Conservation (phyloP, 2,797 vertebrate genomes). For the Cuniculus paca region DNA sequence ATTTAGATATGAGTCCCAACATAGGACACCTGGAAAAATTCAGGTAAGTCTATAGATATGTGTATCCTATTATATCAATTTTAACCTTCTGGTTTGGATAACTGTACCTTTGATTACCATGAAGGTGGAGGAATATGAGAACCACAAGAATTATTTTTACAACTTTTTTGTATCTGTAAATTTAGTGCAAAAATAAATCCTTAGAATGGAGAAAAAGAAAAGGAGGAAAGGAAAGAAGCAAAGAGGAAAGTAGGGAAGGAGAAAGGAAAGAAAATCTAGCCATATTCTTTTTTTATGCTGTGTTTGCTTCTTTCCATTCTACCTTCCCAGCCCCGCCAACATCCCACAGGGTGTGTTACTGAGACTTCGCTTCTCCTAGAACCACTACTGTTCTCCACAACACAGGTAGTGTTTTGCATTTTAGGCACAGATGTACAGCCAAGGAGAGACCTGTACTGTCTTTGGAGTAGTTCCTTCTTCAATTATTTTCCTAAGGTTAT, state of each 20-base stretch:
- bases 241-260: neutral
- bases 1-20: neutral
- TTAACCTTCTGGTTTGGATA: neutral
- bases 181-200: neutral
- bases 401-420: no score
- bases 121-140: neutral
- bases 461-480: neutral
- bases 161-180: neutral
- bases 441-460: neutral
- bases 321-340: no score
- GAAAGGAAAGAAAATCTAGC: no score
- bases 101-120: neutral
- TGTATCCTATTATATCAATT: neutral
- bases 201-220: neutral
- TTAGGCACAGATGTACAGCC: neutral
- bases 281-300: neutral
- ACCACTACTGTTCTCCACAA: neutral
- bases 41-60: neutral
- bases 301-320: neutral
- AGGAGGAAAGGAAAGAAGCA: neutral
- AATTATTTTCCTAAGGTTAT: neutral
- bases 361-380: neutral
- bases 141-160: neutral
- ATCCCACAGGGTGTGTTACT: neutral
- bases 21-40: neutral